A percentile compares a stretch with the other conserved stretches of the same genome.
Evolutionary conservation across 2,888 invertebrate species (phyloP).

Genomic region (Periphyllus acericola): DNA sequence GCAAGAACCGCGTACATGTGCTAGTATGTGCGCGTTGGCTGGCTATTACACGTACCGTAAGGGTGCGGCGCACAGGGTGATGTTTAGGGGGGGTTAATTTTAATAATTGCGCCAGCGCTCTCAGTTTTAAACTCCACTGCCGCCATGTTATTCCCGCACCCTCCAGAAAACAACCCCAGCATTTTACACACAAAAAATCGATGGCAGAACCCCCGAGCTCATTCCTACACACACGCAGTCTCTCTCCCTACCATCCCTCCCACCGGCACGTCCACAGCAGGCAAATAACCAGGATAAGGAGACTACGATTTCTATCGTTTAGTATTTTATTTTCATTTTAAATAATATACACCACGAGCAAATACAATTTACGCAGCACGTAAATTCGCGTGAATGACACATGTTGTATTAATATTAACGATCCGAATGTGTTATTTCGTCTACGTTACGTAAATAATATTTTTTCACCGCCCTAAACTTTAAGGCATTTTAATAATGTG

Average conservation of each 20-base stretch:
- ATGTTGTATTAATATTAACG: neutral
- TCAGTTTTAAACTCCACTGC: conserved; percentile 58
- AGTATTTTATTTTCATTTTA: conserved; percentile 25
- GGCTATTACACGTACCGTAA: conserved; percentile 39
- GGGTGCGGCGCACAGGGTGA: conserved; percentile 5
- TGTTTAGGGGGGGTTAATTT: conserved; percentile 54
- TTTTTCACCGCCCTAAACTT: neutral
- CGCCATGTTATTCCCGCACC: conserved; percentile 57
- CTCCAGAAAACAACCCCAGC: conserved; percentile 54
- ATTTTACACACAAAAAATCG: conserved; percentile 61
- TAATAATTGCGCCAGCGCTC: conserved; percentile 62
- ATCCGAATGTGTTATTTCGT: neutral
- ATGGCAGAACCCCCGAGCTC: conserved; percentile 55
- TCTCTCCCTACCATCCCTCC: neutral
- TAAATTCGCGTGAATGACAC: neutral
- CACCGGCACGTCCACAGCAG: neutral
- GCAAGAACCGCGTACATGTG: conserved; percentile 22
- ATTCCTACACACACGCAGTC: conserved; percentile 54
- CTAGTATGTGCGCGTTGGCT: conserved; percentile 1
- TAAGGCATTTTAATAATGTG: neutral
- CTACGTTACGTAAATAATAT: neutral
- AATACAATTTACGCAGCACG: neutral
- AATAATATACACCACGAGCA: neutral
- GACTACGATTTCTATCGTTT: conserved; percentile 15
- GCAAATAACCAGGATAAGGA: conserved; percentile 34